Percentiles rank a stretch among this genome's conserved stretches.
These are phyloP conservation scores for Amblyopsis rosae DNA, from an alignment of 2,113 vertebrate species.

Conservation along the genomic window DNA sequence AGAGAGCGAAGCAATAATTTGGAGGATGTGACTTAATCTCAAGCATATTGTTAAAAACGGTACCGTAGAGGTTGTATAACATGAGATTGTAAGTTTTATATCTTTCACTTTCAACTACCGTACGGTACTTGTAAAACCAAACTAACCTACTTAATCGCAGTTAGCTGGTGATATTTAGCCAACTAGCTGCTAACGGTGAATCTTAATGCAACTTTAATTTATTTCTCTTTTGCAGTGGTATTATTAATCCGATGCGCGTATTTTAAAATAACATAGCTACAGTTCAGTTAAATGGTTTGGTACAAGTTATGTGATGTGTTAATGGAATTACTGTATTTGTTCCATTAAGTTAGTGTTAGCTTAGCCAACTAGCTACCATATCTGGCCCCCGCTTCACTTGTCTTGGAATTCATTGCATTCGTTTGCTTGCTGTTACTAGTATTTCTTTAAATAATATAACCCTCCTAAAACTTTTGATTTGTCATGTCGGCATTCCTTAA, in stretches of 20 bases:
- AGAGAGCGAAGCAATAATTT: conserved; percentile 9
- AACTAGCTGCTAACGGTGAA: neutral
- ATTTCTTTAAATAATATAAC: neutral
- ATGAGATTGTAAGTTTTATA: conserved; percentile 6
- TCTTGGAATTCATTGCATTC: conserved; percentile 15
- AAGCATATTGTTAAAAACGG: neutral
- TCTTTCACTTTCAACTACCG: conserved; percentile 24
- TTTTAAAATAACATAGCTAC: neutral
- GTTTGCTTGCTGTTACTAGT: neutral
- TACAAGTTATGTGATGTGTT: neutral
- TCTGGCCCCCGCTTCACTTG: conserved; percentile 42
- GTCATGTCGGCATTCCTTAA: neutral
- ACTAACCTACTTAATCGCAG: conserved; percentile 49
- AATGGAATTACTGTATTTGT: conserved; percentile 24
- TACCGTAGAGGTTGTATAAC: neutral
- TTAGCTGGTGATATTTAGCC: conserved; percentile 49
- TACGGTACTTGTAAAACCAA: conserved; percentile 37
- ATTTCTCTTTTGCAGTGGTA: neutral
- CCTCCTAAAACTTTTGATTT: neutral
- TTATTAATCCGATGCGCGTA: neutral
- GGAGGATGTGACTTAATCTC: neutral
- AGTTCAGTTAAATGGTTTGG: neutral
- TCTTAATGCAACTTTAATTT: neutral
- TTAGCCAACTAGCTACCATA: conserved; percentile 45
- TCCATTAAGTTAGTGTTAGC: conserved; percentile 51